Conservation (phyloP, 2,797 vertebrate genomes). For the Cichlasoma orientale region DNA sequence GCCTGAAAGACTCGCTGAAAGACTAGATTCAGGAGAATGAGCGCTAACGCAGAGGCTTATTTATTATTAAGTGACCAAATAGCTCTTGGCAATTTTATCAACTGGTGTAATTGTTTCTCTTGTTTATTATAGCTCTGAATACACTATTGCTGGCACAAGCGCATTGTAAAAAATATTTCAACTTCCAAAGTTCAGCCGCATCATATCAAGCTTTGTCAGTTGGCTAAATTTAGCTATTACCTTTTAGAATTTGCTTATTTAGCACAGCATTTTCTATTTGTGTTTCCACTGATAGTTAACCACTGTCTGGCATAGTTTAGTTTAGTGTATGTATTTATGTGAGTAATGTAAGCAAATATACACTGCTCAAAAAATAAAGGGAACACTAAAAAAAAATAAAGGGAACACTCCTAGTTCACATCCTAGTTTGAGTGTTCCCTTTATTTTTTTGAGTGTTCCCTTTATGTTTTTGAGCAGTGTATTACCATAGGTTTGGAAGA, state of each 20-base stretch:
- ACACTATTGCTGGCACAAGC: not conserved
- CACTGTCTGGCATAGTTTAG: not conserved
- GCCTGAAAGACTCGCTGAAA: not conserved
- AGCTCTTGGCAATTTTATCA: not conserved
- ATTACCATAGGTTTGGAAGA: too few species aligned
- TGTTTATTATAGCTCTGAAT: not conserved
- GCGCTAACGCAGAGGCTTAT: not conserved
- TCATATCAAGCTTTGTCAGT: not conserved
- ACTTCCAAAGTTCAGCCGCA: not conserved
- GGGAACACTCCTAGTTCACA: too few species aligned
- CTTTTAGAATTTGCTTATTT: not conserved
- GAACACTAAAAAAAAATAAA: too few species aligned
- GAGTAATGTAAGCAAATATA: too few species aligned
- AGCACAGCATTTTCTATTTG: not conserved
- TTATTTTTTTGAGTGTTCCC: too few species aligned
- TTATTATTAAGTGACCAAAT: not conserved
- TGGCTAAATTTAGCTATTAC: not conserved
- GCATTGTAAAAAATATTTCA: not conserved
- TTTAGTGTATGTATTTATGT: too few species aligned
- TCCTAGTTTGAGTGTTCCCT: too few species aligned
- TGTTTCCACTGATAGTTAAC: not conserved
- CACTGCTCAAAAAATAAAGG: too few species aligned
- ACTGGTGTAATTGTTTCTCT: not conserved
- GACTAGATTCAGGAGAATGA: not conserved
- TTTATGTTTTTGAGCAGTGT: too few species aligned